Base-by-base conservation (phyloP, 2,113 vertebrate genomes). In the Cygnus atratus region DNA sequence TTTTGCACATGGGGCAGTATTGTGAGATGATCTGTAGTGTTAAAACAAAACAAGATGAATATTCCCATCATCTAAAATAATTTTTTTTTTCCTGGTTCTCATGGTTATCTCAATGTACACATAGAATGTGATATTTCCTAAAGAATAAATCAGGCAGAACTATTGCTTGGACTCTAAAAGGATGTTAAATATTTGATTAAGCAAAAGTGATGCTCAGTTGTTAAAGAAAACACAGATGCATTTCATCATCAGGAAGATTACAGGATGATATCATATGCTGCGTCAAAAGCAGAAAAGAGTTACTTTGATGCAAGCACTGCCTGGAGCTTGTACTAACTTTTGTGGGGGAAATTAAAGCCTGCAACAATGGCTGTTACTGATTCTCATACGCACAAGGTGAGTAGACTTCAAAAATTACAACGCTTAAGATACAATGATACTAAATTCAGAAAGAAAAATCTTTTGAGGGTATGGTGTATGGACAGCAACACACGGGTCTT, bases 1-100 rank as follows among this genome's bases (percentile, higher is more conserved):
- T 99, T 99, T 94, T 99, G 99, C 87, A 99, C 98, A 10, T 99
- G 99, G 35, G 99, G 99, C 57, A 99, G 97, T 10, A 97, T 99
- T 77, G 97, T 97, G 83, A 99, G 98, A 96, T 99, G 97, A 97
- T 99, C 99, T 99, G 97, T 46, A 73, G 43, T 11, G 37, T 19
- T 39, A 13, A 48, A 50, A 91, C 20, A 33, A 41, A 62, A 22
- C 25, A 2, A 59, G 8, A 78, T 29, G 11, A 94, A 84, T 44
- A 48, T 78, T 78, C 61, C 46, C 5, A 4, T 44, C 0, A 11
- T 55, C 43, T 80, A 71, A 86, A 95, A 77, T 52, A 35, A 74
- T 31, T 18, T 14, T 3, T 3, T 50, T 41, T 29, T 55, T 39
- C 17, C 33, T 52, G 11, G 20, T 37, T 73, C 35, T 78, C 35